Base-by-base conservation (phyloP, 2,797 vertebrate genomes). In the Microhierax caerulescens region DNA sequence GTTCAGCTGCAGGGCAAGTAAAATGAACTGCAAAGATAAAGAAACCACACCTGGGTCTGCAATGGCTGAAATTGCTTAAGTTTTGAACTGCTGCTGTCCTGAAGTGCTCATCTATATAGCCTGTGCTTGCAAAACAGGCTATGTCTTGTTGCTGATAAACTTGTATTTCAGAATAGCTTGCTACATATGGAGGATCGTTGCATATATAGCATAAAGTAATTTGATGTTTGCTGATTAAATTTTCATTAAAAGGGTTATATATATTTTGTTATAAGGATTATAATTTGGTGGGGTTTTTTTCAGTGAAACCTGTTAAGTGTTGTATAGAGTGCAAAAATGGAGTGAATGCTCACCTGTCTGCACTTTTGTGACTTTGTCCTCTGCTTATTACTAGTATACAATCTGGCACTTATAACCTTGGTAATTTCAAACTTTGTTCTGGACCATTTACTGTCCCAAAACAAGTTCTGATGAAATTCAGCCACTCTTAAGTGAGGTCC, bases 1-100 rank as follows among this genome's bases (percentile, higher is more conserved):
- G 82, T 95, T 96, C 91, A 96, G 68, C 57, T 83, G n/a, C 75
- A 75, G 85, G 89, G 72, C 69, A 95, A 63, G 43, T n/a, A 64
- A 91, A 72, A 74, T 7, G 6, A 96, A 34, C 45, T 81, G 57
- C 19, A 28, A 53, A 94, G 85, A 72, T 78, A 76, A 94, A 90
- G 37, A 81, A 92, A 37, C 75, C 78, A 68, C 4, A 0, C 30
- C 64, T 0, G 0, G 11, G 25, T 56, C 60, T 87, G 48, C 43
- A 70, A 6, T 48, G 48, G 28, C 34, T 95, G 87, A 45, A 87
- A 57, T 10, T 57, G 48, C 45, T 56, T 9, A 20, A 53, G 13
- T 80, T 85, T 74, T 39, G 32, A 68, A 50, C 72, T 68, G 43
- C 47, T 91, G 84, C 32, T 77, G 5, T 45, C 76, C 43, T 57